phyloP scores from a whole-genome alignment of 2,888 invertebrate species.

The Digitonthophagus gazella region DNA sequence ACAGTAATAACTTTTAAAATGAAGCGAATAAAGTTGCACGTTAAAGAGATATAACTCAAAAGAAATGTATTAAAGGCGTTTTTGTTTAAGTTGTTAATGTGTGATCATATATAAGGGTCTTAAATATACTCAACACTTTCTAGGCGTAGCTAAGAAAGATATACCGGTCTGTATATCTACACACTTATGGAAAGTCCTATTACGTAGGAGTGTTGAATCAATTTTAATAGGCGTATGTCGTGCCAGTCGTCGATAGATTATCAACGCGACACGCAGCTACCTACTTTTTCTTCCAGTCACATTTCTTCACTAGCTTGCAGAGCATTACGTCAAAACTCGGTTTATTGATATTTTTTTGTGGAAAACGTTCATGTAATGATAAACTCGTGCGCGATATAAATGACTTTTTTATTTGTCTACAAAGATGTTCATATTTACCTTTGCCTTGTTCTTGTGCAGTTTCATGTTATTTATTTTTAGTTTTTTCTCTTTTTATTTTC shows the following conservation, averaged over 20 bases:
- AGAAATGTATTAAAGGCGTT: neutral
- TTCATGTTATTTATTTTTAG: too few relatives aligned
- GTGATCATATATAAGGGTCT: neutral
- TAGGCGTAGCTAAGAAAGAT: constrained; percentile 2
- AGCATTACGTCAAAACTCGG: constrained; percentile 30
- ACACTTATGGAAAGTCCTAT: neutral
- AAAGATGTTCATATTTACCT: too few relatives aligned
- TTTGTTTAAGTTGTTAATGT: neutral
- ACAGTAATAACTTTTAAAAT: neutral
- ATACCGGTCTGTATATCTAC: neutral
- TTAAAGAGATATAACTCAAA: neutral
- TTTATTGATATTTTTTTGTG: constrained; percentile 30
- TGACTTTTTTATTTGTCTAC: too few relatives aligned
- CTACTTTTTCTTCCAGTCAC: neutral
- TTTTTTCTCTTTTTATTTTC: too few relatives aligned
- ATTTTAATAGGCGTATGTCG: constrained; percentile 33
- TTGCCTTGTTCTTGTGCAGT: too few relatives aligned
- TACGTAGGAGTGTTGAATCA: constrained; percentile 24
- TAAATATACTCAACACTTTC: neutral
- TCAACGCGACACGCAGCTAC: constrained; percentile 30
- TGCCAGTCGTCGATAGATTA: constrained; percentile 31
- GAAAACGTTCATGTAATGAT: too few relatives aligned
- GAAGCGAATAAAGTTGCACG: too few relatives aligned
- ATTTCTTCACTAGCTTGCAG: neutral
- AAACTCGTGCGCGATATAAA: too few relatives aligned